Percentiles rank a stretch among this genome's conserved stretches.
Conservation (phyloP, 2,888 invertebrate species). For the Melitaea athalia region DNA sequence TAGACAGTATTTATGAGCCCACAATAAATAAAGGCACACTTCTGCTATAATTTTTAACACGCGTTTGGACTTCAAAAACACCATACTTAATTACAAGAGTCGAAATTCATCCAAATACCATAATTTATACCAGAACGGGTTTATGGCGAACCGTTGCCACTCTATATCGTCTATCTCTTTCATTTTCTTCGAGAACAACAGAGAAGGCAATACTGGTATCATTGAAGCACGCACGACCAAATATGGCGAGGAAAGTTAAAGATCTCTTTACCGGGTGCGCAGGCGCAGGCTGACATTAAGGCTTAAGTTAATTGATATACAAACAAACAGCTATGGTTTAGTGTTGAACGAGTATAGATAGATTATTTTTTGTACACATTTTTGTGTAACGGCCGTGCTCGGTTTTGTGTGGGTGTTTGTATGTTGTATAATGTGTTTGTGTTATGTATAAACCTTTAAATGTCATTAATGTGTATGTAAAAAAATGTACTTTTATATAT, state of each 20-base stretch:
- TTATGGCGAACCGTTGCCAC: constrained; percentile 14
- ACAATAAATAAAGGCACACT: not conserved
- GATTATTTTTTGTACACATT: constrained; percentile 10
- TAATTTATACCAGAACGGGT: constrained; percentile 27
- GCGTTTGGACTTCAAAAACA: constrained; percentile 10
- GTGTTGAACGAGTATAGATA: not conserved
- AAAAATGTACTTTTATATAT: no score
- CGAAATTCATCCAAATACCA: constrained; percentile 26
- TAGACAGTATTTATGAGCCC: no score
- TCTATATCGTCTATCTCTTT: constrained; percentile 21
- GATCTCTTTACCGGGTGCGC: constrained; percentile 29
- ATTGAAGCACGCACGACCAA: constrained; percentile 32
- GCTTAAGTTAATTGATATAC: constrained; percentile 28
- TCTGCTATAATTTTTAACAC: not conserved
- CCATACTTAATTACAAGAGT: constrained; percentile 22
- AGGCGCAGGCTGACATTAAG: constrained; percentile 14
- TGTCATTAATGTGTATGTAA: not conserved
- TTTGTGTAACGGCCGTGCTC: not conserved
- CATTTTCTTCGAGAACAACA: constrained; percentile 19
- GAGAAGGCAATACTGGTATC: constrained; percentile 30
- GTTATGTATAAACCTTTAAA: not conserved
- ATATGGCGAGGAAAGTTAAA: constrained; percentile 34
- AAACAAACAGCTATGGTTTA: constrained; percentile 22
- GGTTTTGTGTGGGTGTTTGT: not conserved
- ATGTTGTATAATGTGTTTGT: not conserved